phyloP scores from a whole-genome alignment of 2,888 invertebrate genomes.

The Andrena flavipes region DNA sequence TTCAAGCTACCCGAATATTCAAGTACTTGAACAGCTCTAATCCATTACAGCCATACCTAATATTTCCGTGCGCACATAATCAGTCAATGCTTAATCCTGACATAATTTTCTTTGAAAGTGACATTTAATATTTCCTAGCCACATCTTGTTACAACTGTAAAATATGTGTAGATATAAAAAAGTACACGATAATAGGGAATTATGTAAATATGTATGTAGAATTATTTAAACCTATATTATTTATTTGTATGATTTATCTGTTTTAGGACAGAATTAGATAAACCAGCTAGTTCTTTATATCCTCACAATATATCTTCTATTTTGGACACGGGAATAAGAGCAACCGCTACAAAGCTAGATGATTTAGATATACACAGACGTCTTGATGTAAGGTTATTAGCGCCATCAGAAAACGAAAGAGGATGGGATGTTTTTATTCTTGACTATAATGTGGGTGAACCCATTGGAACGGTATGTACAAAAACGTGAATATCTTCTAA shows the following conservation, averaged over 20 bases:
- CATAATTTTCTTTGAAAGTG: too few species aligned
- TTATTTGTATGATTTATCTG: conserved; percentile 7
- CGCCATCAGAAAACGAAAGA: conserved; percentile 89
- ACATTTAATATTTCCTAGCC: too few species aligned
- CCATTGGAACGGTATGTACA: conserved; percentile 91
- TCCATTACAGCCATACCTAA: too few species aligned
- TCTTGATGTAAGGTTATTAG: conserved; percentile 92
- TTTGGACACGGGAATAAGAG: conserved; percentile 93
- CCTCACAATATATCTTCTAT: conserved; percentile 95
- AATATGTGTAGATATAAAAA: too few species aligned
- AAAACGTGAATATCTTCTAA: not conserved
- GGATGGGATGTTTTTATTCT: conserved; percentile 96
- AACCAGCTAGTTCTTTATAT: conserved; percentile 94
- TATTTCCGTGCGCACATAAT: too few species aligned
- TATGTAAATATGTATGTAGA: not conserved
- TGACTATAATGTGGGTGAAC: conserved; percentile 95
- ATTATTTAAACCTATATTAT: not conserved
- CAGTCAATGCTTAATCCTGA: too few species aligned
- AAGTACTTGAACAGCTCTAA: too few species aligned
- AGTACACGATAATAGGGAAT: too few species aligned
- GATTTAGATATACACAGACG: conserved; percentile 95
- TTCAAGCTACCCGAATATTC: too few species aligned
- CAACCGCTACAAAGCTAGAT: conserved; percentile 97
- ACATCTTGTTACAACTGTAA: too few species aligned
- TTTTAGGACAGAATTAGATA: conserved; percentile 93